phyloP scores from a whole-genome alignment of 2,888 invertebrate species.

The Drosophila tripunctata region DNA sequence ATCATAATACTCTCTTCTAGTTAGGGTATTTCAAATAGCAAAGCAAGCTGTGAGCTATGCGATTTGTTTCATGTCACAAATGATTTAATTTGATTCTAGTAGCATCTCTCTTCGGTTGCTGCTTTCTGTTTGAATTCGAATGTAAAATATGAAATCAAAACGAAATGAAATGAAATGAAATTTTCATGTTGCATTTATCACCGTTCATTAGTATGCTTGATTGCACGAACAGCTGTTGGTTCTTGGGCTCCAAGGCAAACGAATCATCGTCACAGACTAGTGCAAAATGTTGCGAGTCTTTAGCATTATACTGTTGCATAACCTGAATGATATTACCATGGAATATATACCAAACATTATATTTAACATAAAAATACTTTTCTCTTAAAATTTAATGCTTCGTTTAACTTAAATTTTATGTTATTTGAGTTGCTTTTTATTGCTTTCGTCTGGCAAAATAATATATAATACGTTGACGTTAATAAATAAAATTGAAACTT shows the following conservation, averaged over 20 bases:
- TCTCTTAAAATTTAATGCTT: constrained; percentile 5
- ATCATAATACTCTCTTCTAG: not conserved
- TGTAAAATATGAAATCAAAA: constrained; percentile 54
- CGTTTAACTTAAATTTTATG: constrained; percentile 42
- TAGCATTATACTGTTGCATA: not conserved
- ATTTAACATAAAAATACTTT: not conserved
- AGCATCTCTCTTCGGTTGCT: constrained; percentile 12
- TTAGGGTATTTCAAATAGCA: constrained; percentile 24
- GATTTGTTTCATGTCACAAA: constrained; percentile 79
- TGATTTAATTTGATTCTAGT: constrained; percentile 70
- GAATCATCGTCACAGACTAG: constrained; percentile 44
- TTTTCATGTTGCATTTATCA: constrained; percentile 65
- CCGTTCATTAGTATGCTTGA: constrained; percentile 65
- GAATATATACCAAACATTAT: not conserved
- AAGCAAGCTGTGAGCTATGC: constrained; percentile 38
- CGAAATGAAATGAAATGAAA: no score
- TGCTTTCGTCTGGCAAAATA: constrained; percentile 59
- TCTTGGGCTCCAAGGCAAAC: constrained; percentile 12
- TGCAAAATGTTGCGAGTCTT: constrained; percentile 48
- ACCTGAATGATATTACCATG: not conserved
- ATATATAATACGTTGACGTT: constrained; percentile 23
- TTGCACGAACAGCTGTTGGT: constrained; percentile 74
- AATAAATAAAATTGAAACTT: constrained; percentile 33
- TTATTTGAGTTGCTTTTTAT: constrained; percentile 47
- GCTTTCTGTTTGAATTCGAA: constrained; percentile 16